Percentiles rank a stretch among this genome's conserved stretches.
phyloP scores from a whole-genome alignment of 2,888 invertebrate genomes.

The Luffia ferchaultella region DNA sequence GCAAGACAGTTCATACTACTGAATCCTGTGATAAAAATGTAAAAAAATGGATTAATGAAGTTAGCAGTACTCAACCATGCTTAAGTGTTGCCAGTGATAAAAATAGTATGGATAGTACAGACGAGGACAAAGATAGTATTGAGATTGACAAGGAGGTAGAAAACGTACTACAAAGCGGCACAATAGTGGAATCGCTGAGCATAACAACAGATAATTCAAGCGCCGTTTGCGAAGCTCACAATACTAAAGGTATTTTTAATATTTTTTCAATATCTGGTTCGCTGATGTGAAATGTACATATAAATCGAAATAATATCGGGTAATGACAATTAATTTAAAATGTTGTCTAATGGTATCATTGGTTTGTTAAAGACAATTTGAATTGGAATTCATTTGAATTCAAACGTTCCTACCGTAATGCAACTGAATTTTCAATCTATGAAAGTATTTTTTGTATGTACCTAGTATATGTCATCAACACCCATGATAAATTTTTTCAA shows the following conservation, averaged over 20 bases:
- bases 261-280: neutral
- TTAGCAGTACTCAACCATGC: constrained; percentile 52
- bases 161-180: constrained; percentile 54
- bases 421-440: too few species aligned
- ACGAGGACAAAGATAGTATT: constrained; percentile 42
- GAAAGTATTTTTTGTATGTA: too few species aligned
- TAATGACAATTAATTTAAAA: too few species aligned
- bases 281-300: too few species aligned
- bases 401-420: too few species aligned
- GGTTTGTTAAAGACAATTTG: too few species aligned
- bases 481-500: too few species aligned
- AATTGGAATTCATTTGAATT: too few species aligned
- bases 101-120: constrained; percentile 23
- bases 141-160: constrained; percentile 61
- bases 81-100: constrained; percentile 35
- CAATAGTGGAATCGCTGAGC: constrained; percentile 52
- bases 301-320: too few species aligned
- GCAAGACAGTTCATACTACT: constrained; percentile 25
- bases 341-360: too few species aligned
- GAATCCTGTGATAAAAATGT: constrained; percentile 27
- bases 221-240: constrained; percentile 44
- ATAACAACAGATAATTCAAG: constrained; percentile 51
- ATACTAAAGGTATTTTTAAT: constrained; percentile 39
- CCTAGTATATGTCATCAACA: too few species aligned
- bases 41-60: constrained; percentile 52